Evolutionary conservation across 2,888 invertebrate genomes (phyloP).

Genomic region (Lysandra coridon): DNA sequence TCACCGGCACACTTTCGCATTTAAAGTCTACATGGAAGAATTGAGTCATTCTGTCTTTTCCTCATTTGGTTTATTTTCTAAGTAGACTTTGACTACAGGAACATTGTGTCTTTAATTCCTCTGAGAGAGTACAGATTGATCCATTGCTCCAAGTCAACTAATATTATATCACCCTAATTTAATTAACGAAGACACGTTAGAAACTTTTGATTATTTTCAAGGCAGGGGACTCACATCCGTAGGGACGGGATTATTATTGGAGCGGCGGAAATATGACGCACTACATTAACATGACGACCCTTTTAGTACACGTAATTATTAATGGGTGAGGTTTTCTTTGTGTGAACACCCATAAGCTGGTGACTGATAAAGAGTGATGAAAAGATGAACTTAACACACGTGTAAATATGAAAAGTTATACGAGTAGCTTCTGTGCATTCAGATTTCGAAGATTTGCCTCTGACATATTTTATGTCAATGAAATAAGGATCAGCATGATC

Average conservation of each 20-base stretch:
- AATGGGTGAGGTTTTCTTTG: conserved; percentile 22
- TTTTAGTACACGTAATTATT: conserved; percentile 33
- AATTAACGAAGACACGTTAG: conserved; percentile 46
- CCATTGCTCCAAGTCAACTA: background rate
- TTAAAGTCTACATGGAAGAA: too few relatives aligned
- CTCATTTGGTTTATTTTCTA: background rate
- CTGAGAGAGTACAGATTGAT: background rate
- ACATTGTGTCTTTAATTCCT: background rate
- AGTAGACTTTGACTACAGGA: background rate
- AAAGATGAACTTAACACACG: background rate
- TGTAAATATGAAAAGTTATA: background rate
- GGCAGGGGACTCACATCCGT: conserved; percentile 61
- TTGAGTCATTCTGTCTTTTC: too few relatives aligned
- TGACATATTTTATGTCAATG: background rate
- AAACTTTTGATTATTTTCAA: conserved; percentile 54
- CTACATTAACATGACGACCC: conserved; percentile 48
- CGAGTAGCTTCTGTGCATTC: background rate
- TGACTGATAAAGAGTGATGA: conserved; percentile 6
- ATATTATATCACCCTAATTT: conserved; percentile 33
- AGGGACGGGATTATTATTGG: conserved; percentile 51
- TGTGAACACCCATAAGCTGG: conserved; percentile 1
- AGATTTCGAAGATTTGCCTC: background rate
- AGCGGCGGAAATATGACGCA: conserved; percentile 52
- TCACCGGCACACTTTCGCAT: too few relatives aligned
- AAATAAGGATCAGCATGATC: background rate